Percentiles rank a stretch among this genome's conserved stretches.
These are phyloP conservation scores for Indicator maculatus DNA, from an alignment of 2,113 vertebrate genomes.

Conservation along the genomic window DNA sequence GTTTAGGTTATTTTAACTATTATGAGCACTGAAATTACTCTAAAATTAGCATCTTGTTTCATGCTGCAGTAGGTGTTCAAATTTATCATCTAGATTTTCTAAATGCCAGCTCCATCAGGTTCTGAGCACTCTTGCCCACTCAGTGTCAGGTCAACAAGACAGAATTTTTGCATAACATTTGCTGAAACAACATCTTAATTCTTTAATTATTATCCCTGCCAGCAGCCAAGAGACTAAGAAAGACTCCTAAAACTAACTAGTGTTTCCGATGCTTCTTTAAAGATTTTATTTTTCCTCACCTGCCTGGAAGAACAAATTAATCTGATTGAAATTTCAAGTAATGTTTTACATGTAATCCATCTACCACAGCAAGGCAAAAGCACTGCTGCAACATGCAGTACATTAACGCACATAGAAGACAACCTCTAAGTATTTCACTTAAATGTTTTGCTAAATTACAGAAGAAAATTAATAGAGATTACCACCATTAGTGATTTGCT, in stretches of 20 bases:
- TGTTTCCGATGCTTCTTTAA: neutral
- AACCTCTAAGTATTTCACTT: neutral
- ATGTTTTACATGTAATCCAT: neutral
- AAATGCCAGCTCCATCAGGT: slow-evolving; percentile 63
- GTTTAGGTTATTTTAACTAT: slow-evolving; percentile 15
- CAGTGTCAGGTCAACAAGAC: slow-evolving; percentile 45
- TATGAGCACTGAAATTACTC: slow-evolving; percentile 25
- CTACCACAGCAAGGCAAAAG: neutral
- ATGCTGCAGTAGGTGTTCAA: slow-evolving; percentile 57
- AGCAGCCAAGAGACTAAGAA: slow-evolving; percentile 29
- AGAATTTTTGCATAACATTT: slow-evolving; percentile 27
- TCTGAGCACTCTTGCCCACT: slow-evolving; percentile 56
- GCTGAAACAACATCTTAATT: slow-evolving; percentile 33
- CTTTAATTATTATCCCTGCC: slow-evolving; percentile 12
- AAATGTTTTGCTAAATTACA: neutral
- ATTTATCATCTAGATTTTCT: slow-evolving; percentile 59
- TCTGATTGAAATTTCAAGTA: neutral
- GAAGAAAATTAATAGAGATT: neutral
- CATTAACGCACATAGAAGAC: neutral
- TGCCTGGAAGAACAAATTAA: neutral
- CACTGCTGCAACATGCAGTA: neutral
- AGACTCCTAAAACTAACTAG: neutral
- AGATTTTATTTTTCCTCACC: neutral
- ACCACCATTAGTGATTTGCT: neutral
- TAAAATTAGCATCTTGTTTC: slow-evolving; percentile 50